Evolutionary conservation across 2,888 invertebrate species (phyloP), one percentile per base, ranked within the genome.

Genomic region (Macrosiphum euphorbiae): DNA sequence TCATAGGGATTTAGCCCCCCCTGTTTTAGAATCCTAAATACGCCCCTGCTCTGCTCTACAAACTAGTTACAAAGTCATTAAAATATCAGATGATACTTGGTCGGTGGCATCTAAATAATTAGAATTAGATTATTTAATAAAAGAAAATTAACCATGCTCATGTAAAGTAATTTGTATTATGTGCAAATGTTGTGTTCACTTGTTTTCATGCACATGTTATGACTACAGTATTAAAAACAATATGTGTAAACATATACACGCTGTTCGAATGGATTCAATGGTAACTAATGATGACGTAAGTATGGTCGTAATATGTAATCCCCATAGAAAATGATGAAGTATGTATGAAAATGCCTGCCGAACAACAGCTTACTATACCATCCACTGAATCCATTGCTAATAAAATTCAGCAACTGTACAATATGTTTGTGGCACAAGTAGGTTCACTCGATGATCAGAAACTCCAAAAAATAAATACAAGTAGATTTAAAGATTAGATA

Each of bases 351-450:
- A 86, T 86, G 24, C 26, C 26, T 85, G 44, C 85, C 47, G 26
- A 5, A 47, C 85, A 26, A 44, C 47, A 85, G 7, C 44, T 85
- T 3, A 85, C 47, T 85, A 11, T 44, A n/a, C 44, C 50, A 50
- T 87, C 11, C 7, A 87, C 87, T 87, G 50, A 50, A n/a, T 87
- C n/a, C 13, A 87, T 87, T n/a, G 35, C 87, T 50, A 50, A 87
- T 87, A 87, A 87, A 87, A 87, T 87, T 50, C 50, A 87, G 16
- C 35, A 87, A 50, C 50, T 87, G n/a, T 87, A 47, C n/a, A n/a
- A 50, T 87, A 87, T 87, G 28, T n/a, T 87, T n/a, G 87, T 50
- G 20, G n/a, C 87, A n/a, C 50, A 87, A 50, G 50, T 16, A 4
- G 50, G 50, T 52, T n/a, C 84, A 41, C 84, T 44, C 3, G 35